Evolutionary conservation across 2,113 vertebrate species (phyloP).

Genomic region (Menidia beryllina): DNA sequence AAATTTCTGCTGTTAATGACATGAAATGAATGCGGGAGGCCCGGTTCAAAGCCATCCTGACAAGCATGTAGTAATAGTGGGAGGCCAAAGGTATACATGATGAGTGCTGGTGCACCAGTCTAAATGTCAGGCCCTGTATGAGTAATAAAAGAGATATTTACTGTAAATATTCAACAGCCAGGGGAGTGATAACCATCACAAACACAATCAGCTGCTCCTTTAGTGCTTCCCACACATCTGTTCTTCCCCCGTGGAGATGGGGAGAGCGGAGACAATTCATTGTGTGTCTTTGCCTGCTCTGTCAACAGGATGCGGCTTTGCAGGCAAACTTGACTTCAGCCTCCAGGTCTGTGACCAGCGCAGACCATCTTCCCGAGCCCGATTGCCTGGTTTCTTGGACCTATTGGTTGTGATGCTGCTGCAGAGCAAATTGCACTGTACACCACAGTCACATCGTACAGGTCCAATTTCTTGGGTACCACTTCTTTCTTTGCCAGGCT

Average conservation of each 20-base stretch:
- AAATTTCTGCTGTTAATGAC: conserved; percentile 47
- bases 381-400: too few relatives aligned
- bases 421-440: too few relatives aligned
- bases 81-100: conserved; percentile 39
- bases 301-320: not conserved
- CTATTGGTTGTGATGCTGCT: too few relatives aligned
- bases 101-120: conserved; percentile 28
- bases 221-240: conserved; percentile 76
- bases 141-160: conserved; percentile 79
- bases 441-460: too few relatives aligned
- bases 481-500: too few relatives aligned
- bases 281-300: conserved; percentile 4
- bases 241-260: conserved; percentile 59
- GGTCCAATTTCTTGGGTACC: too few relatives aligned
- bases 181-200: conserved; percentile 77
- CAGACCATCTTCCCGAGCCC: too few relatives aligned
- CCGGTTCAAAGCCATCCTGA: conserved; percentile 48
- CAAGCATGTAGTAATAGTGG: conserved; percentile 61
- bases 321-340: not conserved
- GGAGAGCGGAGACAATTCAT: not conserved
- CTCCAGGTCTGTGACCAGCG: too few relatives aligned
- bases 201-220: conserved; percentile 79
- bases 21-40: conserved; percentile 33
- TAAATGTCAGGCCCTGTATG: conserved; percentile 61
- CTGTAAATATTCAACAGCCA: conserved; percentile 78